These are phyloP conservation scores for Linnaemya vulpina DNA, from an alignment of 2,888 invertebrate genomes.

Conservation along the genomic window DNA sequence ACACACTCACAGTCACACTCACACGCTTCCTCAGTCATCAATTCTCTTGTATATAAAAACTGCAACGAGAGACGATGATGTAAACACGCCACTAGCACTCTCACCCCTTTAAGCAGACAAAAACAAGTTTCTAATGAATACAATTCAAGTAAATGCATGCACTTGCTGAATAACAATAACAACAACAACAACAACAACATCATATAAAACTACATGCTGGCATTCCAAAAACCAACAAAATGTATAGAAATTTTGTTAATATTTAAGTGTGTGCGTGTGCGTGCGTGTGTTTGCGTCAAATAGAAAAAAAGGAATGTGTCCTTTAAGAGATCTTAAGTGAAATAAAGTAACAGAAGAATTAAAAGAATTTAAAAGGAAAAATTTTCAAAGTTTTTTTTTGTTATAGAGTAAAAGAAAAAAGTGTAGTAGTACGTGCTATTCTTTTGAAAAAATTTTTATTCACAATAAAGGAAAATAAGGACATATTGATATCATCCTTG, in stretches of 20 bases:
- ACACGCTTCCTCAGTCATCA: neutral
- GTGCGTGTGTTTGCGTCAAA: conserved; percentile 17
- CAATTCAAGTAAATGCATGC: conserved; percentile 56
- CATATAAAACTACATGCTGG: neutral
- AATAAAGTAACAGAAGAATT: conserved; percentile 8
- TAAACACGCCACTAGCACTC: conserved; percentile 21
- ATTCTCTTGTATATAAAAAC: conserved; percentile 17
- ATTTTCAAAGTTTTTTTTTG: neutral
- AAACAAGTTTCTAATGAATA: conserved; percentile 42
- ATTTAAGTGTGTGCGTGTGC: conserved; percentile 19
- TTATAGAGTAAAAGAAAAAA: neutral
- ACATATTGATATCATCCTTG: neutral
- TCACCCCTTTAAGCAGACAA: conserved; percentile 5
- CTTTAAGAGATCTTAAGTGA: conserved; percentile 52
- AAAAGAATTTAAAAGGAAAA: conserved; percentile 5
- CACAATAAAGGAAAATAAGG: neutral
- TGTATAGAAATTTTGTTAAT: conserved; percentile 37
- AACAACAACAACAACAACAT: conserved; percentile 26
- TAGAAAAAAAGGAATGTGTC: conserved; percentile 43
- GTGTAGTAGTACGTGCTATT: neutral
- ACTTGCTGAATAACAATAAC: conserved; percentile 37
- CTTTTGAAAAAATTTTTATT: neutral
- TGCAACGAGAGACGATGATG: neutral
- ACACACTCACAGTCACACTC: neutral
- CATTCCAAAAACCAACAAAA: conserved; percentile 24